These are phyloP conservation scores for Erebia ligea DNA, from an alignment of 2,888 invertebrate species.

Conservation along the genomic window DNA sequence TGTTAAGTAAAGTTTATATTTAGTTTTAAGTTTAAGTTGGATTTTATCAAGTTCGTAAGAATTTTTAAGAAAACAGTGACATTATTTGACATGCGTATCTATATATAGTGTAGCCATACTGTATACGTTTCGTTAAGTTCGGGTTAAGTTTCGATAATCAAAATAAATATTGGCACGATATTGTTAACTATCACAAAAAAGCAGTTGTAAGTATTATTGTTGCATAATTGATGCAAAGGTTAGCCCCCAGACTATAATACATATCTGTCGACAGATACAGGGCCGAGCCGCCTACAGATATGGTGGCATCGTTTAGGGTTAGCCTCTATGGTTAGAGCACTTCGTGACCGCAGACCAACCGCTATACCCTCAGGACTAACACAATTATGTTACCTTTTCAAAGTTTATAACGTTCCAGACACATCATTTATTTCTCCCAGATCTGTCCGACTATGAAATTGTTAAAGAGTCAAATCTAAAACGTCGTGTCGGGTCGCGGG, in stretches of 20 bases:
- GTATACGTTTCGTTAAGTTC: too few species aligned
- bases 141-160: too few species aligned
- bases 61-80: too few species aligned
- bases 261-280: constrained; percentile 37
- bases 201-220: background rate
- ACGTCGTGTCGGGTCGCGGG: background rate
- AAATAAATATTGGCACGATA: background rate
- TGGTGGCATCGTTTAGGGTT: constrained; percentile 77
- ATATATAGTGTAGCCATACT: too few species aligned
- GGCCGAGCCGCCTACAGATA: constrained; percentile 68
- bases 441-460: constrained; percentile 22
- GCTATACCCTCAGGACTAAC: constrained; percentile 65
- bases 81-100: too few species aligned
- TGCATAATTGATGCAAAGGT: background rate
- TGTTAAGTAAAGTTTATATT: too few species aligned
- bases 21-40: too few species aligned
- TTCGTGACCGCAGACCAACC: constrained; percentile 71
- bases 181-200: background rate
- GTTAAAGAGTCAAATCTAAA: constrained; percentile 11
- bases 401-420: constrained; percentile 29
- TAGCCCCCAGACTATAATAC: constrained; percentile 16
- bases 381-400: constrained; percentile 61
- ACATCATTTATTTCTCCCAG: constrained; percentile 22
- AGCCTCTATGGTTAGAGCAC: constrained; percentile 74
- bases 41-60: too few species aligned